Evolutionary conservation across 2,888 invertebrate genomes (phyloP), one percentile per base, ranked within the genome.

Genomic region (Ischnus inquisitorius): DNA sequence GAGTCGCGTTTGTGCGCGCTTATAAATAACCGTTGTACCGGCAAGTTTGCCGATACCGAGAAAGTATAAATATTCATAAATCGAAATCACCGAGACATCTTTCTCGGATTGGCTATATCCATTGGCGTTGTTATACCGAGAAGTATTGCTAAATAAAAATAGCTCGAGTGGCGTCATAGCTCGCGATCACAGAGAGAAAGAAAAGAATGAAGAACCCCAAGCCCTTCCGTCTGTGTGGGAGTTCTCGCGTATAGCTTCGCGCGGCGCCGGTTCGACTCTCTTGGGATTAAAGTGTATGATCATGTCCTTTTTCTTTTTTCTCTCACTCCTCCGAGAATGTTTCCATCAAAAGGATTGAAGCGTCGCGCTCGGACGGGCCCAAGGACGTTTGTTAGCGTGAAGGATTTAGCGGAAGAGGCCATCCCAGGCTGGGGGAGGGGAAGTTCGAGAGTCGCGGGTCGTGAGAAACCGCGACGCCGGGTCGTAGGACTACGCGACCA

Each of bases 381-480:
- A 72, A 80, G 83, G 76, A 77, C 62, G 68, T 68, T 79, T 16
- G 14, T 48, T 12, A 14, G 19, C 64, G 51, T 39, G 71, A 22
- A 46, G 43, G 25, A 51, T 54, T 25, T 19, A 46, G 10, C 68
- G 75, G 71, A 74, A 62, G 68, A 51, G 51, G 46, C 34, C 68
- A 34, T 62, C 54, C n/a, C n/a, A n/a, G 10, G 54, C 19, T 22
- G 19, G 12, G 19, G 54, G 25, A 39, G 57, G 67, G 51, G 64
- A 81, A 41, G 68, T 67, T 60, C 41, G 75, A 65, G 71, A 54
- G 72, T 76, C 79, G 71, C 65, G 78, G 88, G 87, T 87, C 90
- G 90, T 89, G 89, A 90, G 89, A 90, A 90, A 87, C 79, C 82
- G 79, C 87, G 86, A 83, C 78, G 86, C 79, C 86, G 85, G 88